A percentile compares a stretch with the other conserved stretches of the same genome.
Conservation (phyloP, 1,140 invertebrate genomes). For the Tetraneura akinire region DNA sequence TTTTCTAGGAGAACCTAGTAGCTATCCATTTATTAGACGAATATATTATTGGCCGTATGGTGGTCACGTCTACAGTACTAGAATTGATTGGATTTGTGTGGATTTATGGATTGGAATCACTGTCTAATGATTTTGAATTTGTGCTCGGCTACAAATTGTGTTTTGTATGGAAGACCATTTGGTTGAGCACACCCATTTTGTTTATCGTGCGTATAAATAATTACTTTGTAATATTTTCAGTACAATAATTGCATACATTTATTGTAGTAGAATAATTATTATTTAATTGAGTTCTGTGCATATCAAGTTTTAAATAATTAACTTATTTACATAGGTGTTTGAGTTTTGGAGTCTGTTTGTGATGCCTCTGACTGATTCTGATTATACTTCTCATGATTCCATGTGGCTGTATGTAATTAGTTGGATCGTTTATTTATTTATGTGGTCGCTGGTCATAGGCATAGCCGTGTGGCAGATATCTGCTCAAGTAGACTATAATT, state of each 20-base stretch:
- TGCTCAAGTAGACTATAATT: conserved; percentile 59
- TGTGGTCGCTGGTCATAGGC: conserved; percentile 59
- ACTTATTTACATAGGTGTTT: conserved; percentile 54
- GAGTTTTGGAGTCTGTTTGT: conserved; percentile 59
- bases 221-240: too few relatives aligned
- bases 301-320: neutral
- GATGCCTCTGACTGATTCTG: conserved; percentile 55
- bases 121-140: conserved; percentile 64
- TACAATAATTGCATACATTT: too few relatives aligned
- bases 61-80: conserved; percentile 60
- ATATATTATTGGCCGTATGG: conserved; percentile 62
- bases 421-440: conserved; percentile 59
- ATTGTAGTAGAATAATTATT: too few relatives aligned
- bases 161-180: conserved; percentile 60
- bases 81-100: conserved; percentile 61
- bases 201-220: conserved; percentile 57
- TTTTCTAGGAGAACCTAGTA: conserved; percentile 54
- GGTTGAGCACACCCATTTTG: conserved; percentile 60
- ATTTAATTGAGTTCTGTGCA: too few relatives aligned
- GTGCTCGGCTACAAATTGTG: conserved; percentile 61
- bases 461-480: conserved; percentile 59
- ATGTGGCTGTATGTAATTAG: conserved; percentile 60
- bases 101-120: conserved; percentile 61
- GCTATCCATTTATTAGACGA: conserved; percentile 62
- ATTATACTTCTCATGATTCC: conserved; percentile 56